These are phyloP conservation scores for Phaethornis superciliosus DNA, from an alignment of 2,113 vertebrate genomes.

Conservation along the genomic window DNA sequence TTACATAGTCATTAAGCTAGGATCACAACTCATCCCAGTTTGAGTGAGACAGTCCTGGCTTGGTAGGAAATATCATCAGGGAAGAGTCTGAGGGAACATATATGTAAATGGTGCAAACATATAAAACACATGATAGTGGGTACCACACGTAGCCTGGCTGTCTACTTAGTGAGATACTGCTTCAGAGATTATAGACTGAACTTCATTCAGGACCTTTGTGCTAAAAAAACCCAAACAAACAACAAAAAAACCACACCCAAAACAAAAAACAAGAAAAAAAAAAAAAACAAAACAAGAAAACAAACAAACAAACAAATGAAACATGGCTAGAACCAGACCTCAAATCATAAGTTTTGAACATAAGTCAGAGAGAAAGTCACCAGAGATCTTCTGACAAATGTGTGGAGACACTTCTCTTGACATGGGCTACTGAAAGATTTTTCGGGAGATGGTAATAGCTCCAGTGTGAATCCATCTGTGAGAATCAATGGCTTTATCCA, in stretches of 20 bases:
- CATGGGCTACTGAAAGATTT: background rate
- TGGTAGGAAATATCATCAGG: conserved; percentile 5
- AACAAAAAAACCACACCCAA: too few species aligned
- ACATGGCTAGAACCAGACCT: background rate
- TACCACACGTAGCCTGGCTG: rapidly evolving
- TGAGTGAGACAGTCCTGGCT: background rate
- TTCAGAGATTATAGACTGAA: background rate
- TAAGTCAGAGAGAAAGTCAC: background rate
- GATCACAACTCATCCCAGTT: background rate
- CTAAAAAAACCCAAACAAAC: background rate
- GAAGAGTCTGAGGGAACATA: background rate
- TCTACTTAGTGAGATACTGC: background rate
- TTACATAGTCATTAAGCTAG: background rate
- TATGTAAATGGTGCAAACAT: background rate
- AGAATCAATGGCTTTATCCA: background rate
- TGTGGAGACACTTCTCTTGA: background rate
- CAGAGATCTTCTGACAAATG: background rate
- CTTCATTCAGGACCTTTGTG: background rate
- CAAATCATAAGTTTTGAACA: background rate
- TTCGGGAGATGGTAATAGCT: background rate
- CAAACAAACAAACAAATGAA: background rate
- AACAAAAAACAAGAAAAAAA: too few species aligned
- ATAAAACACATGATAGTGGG: background rate
- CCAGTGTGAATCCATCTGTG: background rate
- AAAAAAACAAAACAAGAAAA: too few species aligned